A percentile compares a stretch with the other conserved stretches of the same genome.
Evolutionary conservation across 64 coral and sea anemone species (phyloP).

Genomic region (Actinia tenebrosa): DNA sequence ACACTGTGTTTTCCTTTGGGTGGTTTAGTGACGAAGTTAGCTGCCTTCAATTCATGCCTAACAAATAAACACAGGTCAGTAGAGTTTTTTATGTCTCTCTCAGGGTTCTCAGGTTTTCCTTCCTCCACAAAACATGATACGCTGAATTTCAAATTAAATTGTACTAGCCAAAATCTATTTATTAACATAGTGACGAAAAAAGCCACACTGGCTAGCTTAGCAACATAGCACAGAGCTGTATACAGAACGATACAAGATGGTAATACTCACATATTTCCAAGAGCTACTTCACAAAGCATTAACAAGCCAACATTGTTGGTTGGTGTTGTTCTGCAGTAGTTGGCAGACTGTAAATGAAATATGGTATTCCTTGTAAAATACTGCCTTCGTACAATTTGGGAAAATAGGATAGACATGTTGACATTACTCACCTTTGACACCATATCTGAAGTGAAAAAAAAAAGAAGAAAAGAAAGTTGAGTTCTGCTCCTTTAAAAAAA

Average conservation of each 20-base stretch:
- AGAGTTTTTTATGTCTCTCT: too few relatives aligned
- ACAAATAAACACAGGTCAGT: not conserved
- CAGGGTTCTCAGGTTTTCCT: too few relatives aligned
- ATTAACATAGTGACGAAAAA: too few relatives aligned
- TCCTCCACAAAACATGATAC: too few relatives aligned
- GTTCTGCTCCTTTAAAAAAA: not conserved
- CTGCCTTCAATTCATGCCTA: constrained; percentile 79
- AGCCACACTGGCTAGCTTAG: too few relatives aligned
- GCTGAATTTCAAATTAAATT: too few relatives aligned
- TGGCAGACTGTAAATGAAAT: constrained; percentile 67
- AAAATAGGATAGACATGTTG: not conserved
- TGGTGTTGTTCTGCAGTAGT: constrained; percentile 85
- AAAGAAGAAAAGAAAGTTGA: not conserved
- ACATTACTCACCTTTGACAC: constrained; percentile 73
- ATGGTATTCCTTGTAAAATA: not conserved
- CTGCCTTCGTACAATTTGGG: too few relatives aligned
- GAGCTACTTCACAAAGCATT: constrained; percentile 95
- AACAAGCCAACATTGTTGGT: constrained; percentile 84
- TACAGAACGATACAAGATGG: too few relatives aligned
- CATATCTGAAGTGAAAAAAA: constrained; percentile 70
- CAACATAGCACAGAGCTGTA: too few relatives aligned
- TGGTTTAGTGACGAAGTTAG: constrained; percentile 67
- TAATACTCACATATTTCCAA: constrained; percentile 96
- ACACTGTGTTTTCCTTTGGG: constrained; percentile 99
- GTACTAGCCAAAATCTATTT: too few relatives aligned